Evolutionary conservation across 2,888 invertebrate genomes (phyloP), one percentile per base, ranked within the genome.

Genomic region (Stenodema calcarata): DNA sequence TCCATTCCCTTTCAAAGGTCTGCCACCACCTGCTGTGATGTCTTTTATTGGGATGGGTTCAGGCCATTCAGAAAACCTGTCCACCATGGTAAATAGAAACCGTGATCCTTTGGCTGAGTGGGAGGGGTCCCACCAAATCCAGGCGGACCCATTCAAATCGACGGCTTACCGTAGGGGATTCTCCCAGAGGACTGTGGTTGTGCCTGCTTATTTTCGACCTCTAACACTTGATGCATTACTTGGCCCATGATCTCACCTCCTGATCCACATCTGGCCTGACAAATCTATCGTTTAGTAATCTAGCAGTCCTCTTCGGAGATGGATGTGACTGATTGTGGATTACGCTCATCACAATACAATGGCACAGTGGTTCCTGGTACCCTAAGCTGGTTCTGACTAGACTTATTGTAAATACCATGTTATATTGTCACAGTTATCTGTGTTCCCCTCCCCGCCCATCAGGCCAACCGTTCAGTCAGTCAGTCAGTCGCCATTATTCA

Each of bases 1-100:
- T 90, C 92, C 92, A 92, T 0, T 88, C 88, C 0, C 83, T 62
- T 23, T 90, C 86, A 4, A 92, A 89, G 0, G 90, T 90, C 18
- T n/a, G n/a, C n/a, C n/a, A n/a, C n/a, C n/a, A n/a, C 90, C 90
- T 0, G 91, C 91, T 0, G 90, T 90, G 16, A 91, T 91, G 83
- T 91, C 90, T 0, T 42, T 12, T 0, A 91, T 70, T 0, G 91
- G 91, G 11, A 90, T 87, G 0, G 89, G 91, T 87, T 91, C 91
- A 14, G 91, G 90, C 91, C 91, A 91, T 7, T 91, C 89, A 0
- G 91, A 91, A 76, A 88, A 90, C 2, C 90, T 47, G 81, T 91
- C 90, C 6, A 90, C 89, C 18, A 89, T 89, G 0, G 91, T 91
- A 0, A 91, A 89, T 23, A 90, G 90, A 87, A 91, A 91, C 12